phyloP scores from a whole-genome alignment of 2,888 invertebrate species.

The Belgica antarctica region DNA sequence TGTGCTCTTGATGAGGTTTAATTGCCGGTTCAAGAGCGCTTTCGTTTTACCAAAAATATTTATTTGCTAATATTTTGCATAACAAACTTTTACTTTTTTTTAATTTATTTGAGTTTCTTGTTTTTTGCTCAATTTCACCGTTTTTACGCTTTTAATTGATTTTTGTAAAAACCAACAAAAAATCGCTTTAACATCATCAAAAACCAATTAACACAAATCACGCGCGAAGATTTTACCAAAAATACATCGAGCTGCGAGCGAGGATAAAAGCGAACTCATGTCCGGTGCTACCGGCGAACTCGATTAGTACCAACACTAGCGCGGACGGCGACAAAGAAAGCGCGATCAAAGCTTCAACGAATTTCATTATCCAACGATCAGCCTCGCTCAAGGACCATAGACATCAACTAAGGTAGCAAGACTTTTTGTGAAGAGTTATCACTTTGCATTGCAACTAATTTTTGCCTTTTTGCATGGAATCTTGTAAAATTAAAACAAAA shows the following conservation, averaged over 20 bases:
- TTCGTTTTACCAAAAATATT: neutral
- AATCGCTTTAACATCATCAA: conserved; percentile 39
- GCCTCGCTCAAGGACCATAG: conserved; percentile 60
- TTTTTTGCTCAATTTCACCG: conserved; percentile 43
- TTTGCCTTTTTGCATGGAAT: neutral
- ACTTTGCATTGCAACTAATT: neutral
- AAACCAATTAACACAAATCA: conserved; percentile 42
- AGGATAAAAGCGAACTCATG: conserved; percentile 84
- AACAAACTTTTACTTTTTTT: conserved; percentile 36
- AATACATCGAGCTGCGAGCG: conserved; percentile 81
- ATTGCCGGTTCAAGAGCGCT: neutral
- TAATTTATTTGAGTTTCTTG: conserved; percentile 45
- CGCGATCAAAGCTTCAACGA: conserved; percentile 56
- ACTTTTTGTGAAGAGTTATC: conserved; percentile 3
- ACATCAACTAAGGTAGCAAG: conserved; percentile 52
- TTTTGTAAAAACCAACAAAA: conserved; percentile 33
- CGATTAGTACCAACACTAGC: conserved; percentile 49
- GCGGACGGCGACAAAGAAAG: conserved; percentile 48
- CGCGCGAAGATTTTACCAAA: conserved; percentile 76
- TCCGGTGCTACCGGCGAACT: conserved; percentile 68
- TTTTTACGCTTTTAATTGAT: conserved; percentile 2
- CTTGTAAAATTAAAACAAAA: neutral
- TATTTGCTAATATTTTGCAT: conserved; percentile 13
- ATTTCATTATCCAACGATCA: conserved; percentile 60
- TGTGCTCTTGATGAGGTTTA: neutral